Evolutionary conservation across 1,140 invertebrate genomes (phyloP).

Genomic region (Drosophila ogumai): DNA sequence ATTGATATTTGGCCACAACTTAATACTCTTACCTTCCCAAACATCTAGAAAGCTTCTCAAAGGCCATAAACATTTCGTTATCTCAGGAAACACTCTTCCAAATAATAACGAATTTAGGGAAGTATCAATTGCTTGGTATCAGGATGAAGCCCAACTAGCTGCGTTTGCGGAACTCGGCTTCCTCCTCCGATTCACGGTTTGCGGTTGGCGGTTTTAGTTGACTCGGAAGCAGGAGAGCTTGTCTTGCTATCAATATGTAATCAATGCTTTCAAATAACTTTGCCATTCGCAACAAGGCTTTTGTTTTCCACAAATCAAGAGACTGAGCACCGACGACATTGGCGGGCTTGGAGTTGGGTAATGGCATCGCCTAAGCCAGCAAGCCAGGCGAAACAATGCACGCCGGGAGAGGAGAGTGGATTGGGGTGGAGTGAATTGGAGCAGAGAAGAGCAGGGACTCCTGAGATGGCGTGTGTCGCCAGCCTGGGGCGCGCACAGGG

Average conservation of each 20-base stretch:
- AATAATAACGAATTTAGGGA: slow-evolving; percentile 42
- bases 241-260: slow-evolving; percentile 67
- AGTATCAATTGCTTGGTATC: slow-evolving; percentile 64
- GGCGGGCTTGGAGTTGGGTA: slow-evolving; percentile 30
- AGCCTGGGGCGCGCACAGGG: slow-evolving; percentile 66
- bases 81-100: slow-evolving; percentile 23
- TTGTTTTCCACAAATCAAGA: slow-evolving; percentile 72
- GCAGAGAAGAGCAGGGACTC: slow-evolving; percentile 5
- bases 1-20: slow-evolving; percentile 4
- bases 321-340: slow-evolving; percentile 26
- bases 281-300: slow-evolving; percentile 73
- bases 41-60: slow-evolving; percentile 21
- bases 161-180: neutral
- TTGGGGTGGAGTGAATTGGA: neutral
- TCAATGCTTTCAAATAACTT: slow-evolving; percentile 80
- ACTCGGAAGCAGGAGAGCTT: slow-evolving; percentile 24
- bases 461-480: slow-evolving; percentile 25
- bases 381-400: slow-evolving; percentile 52
- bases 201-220: slow-evolving; percentile 35
- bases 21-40: neutral
- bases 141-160: slow-evolving; percentile 2
- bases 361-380: slow-evolving; percentile 47
- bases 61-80: slow-evolving; percentile 56
- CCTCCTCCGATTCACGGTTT: slow-evolving; percentile 13
- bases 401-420: slow-evolving; percentile 1